Percentiles rank a stretch among this genome's conserved stretches.
phyloP scores from a whole-genome alignment of 2,113 vertebrate species.

The Tiliqua scincoides region DNA sequence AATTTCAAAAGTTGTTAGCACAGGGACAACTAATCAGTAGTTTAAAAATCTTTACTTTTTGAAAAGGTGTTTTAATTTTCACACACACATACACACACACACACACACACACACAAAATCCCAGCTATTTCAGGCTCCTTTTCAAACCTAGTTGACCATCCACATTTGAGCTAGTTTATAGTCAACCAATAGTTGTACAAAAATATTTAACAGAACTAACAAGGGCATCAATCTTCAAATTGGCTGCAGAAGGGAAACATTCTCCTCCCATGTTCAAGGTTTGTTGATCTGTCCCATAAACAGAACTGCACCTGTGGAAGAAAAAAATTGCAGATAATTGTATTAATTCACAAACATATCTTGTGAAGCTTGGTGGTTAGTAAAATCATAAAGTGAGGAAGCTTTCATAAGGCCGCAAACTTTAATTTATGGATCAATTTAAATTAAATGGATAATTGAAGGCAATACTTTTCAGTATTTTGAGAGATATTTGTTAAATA shows the following conservation, averaged over 20 bases:
- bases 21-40: slow-evolving; percentile 78
- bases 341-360: neutral
- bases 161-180: slow-evolving; percentile 66
- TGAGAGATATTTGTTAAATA: no score
- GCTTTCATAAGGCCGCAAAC: neutral
- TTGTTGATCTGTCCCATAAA: slow-evolving; percentile 96
- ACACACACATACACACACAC: neutral
- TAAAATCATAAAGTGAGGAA: neutral
- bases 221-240: slow-evolving; percentile 56
- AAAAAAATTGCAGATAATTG: slow-evolving; percentile 24
- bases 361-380: neutral
- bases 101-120: slow-evolving; percentile 42
- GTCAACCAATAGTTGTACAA: slow-evolving; percentile 73
- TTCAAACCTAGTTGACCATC: slow-evolving; percentile 70
- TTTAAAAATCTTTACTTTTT: slow-evolving; percentile 73
- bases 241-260: slow-evolving; percentile 56
- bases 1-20: slow-evolving; percentile 73
- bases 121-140: slow-evolving; percentile 58
- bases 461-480: no score
- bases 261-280: slow-evolving; percentile 77
- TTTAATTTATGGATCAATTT: neutral
- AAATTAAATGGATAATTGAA: neutral
- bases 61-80: slow-evolving; percentile 65
- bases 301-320: slow-evolving; percentile 87
- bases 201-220: slow-evolving; percentile 76